Evolutionary conservation across 2,797 vertebrate species (phyloP), one percentile per base, ranked within the genome.

Genomic region (Sebastes glaucus): DNA sequence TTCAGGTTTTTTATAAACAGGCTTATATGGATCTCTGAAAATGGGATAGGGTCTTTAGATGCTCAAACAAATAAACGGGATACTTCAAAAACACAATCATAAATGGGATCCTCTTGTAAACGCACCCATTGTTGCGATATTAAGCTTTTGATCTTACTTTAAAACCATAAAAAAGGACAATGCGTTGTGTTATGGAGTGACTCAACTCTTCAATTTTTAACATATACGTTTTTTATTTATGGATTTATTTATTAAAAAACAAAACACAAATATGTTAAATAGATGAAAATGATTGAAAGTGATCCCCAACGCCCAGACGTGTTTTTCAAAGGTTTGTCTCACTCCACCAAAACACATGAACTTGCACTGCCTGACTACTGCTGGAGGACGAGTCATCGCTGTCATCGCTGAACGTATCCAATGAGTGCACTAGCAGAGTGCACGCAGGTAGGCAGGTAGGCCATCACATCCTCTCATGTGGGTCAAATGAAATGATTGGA

Each of bases 361-460:
- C n/a, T 0, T 22, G n/a, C n/a, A 53, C 52, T 53, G 52, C 52
- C n/a, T 53, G 52, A 53, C n/a, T 53, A 22, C 52, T 23, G n/a
- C 52, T 53, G 52, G 10, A 22, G 52, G 52, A 53, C 2, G n/a
- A 53, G n/a, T 53, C 52, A 49, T 49, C 18, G 18, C 46, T 49
- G 18, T 49, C 46, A 38, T 38, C 1, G n/a, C n/a, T 53, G 52
- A 11, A 53, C 1, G 52, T 53, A 53, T 22, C 52, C 42, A 49
- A 23, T 13, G 53, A 55, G 18, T 49, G 22, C 53, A 23, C 18
- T 18, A 46, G 42, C 42, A 18, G 3, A 46, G 42, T 46, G 42
- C 2, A 23, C 1, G 53, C 5, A 55, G 10, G 22, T 13, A 49
- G 42, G 22, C 0, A 49, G 0, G 53, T 55, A 49, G 42, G 42